Percentiles rank a stretch among this genome's conserved stretches.
Evolutionary conservation across 1,140 invertebrate genomes (phyloP).

Genomic region (Drosophila ananassae): DNA sequence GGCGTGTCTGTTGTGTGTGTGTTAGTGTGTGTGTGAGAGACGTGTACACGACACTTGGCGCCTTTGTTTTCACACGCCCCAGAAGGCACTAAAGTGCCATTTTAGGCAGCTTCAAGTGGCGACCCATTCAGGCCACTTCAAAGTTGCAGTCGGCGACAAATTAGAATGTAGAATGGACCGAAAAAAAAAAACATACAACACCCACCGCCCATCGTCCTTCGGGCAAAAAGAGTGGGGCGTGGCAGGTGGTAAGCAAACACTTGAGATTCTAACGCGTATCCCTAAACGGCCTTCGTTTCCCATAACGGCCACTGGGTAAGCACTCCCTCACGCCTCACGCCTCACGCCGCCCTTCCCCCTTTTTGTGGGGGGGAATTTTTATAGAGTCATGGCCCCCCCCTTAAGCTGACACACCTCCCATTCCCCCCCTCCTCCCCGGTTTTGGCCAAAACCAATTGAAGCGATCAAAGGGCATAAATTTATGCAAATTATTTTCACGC

Average conservation of each 20-base stretch:
- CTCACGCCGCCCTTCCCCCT: neutral
- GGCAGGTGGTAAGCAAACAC: conserved; percentile 54
- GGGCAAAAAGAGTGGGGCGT: conserved; percentile 38
- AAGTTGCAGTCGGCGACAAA: conserved; percentile 79
- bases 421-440: conserved; percentile 1
- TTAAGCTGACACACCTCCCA: neutral
- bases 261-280: conserved; percentile 65
- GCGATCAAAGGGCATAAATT: conserved; percentile 83
- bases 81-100: conserved; percentile 83
- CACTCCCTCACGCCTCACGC: neutral
- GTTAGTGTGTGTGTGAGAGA: neutral
- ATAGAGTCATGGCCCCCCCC: neutral
- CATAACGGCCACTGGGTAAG: conserved; percentile 59
- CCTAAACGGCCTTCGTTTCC: conserved; percentile 66
- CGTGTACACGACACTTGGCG: conserved; percentile 74
- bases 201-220: conserved; percentile 22
- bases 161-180: conserved; percentile 62
- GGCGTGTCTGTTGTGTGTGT: neutral
- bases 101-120: conserved; percentile 79
- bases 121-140: conserved; percentile 51
- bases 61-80: conserved; percentile 81
- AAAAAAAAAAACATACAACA: neutral
- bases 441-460: conserved; percentile 55
- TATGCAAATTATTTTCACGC: conserved; percentile 84
- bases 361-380: neutral